Conservation (phyloP, 2,888 invertebrate genomes). For the Chrysolina haemoptera region DNA sequence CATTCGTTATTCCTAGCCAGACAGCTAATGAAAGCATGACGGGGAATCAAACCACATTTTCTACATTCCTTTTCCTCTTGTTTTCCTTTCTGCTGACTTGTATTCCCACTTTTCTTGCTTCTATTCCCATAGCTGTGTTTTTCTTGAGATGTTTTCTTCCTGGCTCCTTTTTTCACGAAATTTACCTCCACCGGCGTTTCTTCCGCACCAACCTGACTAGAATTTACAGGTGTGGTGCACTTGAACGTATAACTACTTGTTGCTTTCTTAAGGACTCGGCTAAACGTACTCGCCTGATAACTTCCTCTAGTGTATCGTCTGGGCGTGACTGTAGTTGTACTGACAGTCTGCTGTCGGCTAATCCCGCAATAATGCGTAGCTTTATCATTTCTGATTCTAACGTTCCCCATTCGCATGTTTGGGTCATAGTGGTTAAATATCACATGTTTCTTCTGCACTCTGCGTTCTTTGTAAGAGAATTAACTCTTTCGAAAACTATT, state of each 20-base stretch:
- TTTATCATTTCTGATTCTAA: slow-evolving; percentile 6
- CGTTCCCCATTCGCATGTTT: neutral
- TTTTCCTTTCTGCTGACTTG: neutral
- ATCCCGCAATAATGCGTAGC: neutral
- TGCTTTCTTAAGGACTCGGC: neutral
- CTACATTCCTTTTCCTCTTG: neutral
- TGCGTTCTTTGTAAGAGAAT: neutral
- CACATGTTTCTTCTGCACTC: neutral
- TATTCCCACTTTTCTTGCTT: neutral
- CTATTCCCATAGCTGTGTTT: too few species aligned
- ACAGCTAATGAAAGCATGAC: neutral
- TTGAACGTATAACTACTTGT: neutral
- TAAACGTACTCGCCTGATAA: neutral
- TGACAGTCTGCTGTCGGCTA: neutral
- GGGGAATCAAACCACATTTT: too few species aligned
- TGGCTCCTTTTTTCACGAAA: neutral
- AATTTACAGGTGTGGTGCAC: neutral
- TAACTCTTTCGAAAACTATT: neutral
- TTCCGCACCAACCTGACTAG: neutral
- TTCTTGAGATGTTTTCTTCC: neutral
- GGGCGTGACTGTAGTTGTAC: neutral
- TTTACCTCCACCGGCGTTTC: neutral
- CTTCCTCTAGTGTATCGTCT: neutral
- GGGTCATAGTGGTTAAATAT: too few species aligned
- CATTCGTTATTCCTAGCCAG: neutral